Evolutionary conservation across 2,113 vertebrate species (phyloP), one percentile per base, ranked within the genome.

Genomic region (Aegithalos caudatus): DNA sequence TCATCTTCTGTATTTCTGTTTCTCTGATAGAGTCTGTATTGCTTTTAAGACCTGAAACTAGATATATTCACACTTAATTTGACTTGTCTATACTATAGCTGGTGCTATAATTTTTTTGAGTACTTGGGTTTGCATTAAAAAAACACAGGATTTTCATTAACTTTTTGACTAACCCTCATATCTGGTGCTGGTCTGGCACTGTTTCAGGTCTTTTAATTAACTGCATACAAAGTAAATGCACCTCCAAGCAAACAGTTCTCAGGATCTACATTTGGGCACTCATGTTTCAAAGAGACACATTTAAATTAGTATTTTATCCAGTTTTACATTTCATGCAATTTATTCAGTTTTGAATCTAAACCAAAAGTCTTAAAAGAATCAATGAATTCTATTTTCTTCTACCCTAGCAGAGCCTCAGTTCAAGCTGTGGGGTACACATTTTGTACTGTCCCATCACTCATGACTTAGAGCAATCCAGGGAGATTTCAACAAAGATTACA

Each of bases 31-130:
- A 88, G 6, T 28, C 76, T n/a, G 12, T 67, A 86, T 54, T 84
- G 51, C 31, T 96, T 94, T 92, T 29, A 91, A 86, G 45, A 94
- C 28, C 22, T 70, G 38, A 74, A 95, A 87, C 40, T 77, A 88
- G 47, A 92, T 20, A 82, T 22, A 73, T 12, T 40, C 29, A 4
- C 54, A 38, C 58, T 47, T 84, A 37, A 92, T 87, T 74, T 69
- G 27, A 92, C 38, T 78, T 85, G n/a, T n/a, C n/a, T n/a, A n/a
- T n/a, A n/a, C n/a, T n/a, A 45, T 31, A 65, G 37, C 45, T 83
- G 28, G n/a, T 42, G 45, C 28, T n/a, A 23, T 53, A 24, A 88
- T 85, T 94, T 77, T 92, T 9, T 64, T 40, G 71, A 37, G 11
- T 37, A 50, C 21, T 87, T 84, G 51, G 20, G 48, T 77, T 81